Base-by-base conservation (phyloP, 2,113 vertebrate genomes). In the Mionectes macconnelli region DNA sequence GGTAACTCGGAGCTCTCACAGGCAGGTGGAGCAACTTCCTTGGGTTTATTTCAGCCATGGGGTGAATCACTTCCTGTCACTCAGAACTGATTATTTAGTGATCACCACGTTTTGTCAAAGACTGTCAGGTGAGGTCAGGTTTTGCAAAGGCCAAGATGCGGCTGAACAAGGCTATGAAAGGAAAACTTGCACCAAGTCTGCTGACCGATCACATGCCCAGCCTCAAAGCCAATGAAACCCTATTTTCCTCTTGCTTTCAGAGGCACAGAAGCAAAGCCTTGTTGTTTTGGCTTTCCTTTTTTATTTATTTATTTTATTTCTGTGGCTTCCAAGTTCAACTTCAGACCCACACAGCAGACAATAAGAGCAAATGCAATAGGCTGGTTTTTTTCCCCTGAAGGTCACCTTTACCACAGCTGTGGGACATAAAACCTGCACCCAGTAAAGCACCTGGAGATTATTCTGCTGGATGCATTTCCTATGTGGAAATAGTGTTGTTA, bases 41-140 rank as follows among this genome's bases (percentile, higher is more conserved):
- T 39, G 42, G 42, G n/a, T 52, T 84, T 53, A 57, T 52, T 50
- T 45, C 0, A 1, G 37, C 40, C n/a, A 66, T 4, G 0, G 0
- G 40, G 28, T 62, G 74, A 74, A 87, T 90, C 56, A 59, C 47
- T 47, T 30, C 52, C 72, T 56, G 53, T 60, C 76, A 85, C 37
- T 0, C 3, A 40, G 63, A 79, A 33, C 13, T 14, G 57, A 50
- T 66, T 82, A 74, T 67, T 82, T 14, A 73, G 59, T 2, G 44
- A 82, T 79, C 56, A 27, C 3, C 9, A 5, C 17, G 6, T 24
- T 67, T 31, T 60, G 55, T 66, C 62, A 68, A 31, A 55, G 28
- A 24, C 31, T 14, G 12, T 57, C 55, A 44, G 21, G 37, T 27
- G 28, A 74, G 85, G 53, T n/a, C 25, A 5, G 25, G 45, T 86